phyloP scores from a whole-genome alignment of 2,888 invertebrate genomes.

The Diogma glabrata region DNA sequence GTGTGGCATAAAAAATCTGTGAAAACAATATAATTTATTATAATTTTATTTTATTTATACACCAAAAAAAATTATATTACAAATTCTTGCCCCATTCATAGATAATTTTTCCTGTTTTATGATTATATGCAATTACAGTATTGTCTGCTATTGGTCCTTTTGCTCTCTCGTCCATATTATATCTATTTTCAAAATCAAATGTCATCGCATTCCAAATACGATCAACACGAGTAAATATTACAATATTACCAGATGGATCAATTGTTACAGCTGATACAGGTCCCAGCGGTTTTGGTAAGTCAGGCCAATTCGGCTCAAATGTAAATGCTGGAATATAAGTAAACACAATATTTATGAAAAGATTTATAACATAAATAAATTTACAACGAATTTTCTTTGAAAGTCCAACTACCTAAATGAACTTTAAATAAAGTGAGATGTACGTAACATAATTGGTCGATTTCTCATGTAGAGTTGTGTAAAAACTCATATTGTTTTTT shows the following conservation, averaged over 20 bases:
- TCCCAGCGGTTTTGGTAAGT: constrained; percentile 44
- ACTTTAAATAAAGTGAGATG: no score
- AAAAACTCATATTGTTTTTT: no score
- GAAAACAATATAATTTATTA: constrained; percentile 15
- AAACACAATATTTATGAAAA: constrained; percentile 7
- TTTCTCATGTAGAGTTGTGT: no score
- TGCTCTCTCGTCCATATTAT: constrained; percentile 38
- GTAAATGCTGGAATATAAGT: constrained; percentile 38
- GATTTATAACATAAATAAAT: no score
- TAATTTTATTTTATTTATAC: neutral
- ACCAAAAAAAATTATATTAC: constrained; percentile 38
- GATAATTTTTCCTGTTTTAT: constrained; percentile 45
- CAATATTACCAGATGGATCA: constrained; percentile 57
- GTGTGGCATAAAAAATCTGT: constrained; percentile 74
- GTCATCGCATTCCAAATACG: constrained; percentile 49
- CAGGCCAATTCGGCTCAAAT: constrained; percentile 47
- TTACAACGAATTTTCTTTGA: no score
- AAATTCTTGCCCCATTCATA: constrained; percentile 57
- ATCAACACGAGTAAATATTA: constrained; percentile 71
- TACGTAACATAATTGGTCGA: no score
- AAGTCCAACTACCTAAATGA: no score
- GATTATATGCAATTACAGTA: constrained; percentile 53
- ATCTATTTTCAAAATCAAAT: constrained; percentile 47
- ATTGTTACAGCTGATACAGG: constrained; percentile 73
- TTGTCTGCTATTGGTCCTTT: constrained; percentile 49